Conservation (phyloP, 1,140 invertebrate genomes). For the Drosophila kohkoa region DNA sequence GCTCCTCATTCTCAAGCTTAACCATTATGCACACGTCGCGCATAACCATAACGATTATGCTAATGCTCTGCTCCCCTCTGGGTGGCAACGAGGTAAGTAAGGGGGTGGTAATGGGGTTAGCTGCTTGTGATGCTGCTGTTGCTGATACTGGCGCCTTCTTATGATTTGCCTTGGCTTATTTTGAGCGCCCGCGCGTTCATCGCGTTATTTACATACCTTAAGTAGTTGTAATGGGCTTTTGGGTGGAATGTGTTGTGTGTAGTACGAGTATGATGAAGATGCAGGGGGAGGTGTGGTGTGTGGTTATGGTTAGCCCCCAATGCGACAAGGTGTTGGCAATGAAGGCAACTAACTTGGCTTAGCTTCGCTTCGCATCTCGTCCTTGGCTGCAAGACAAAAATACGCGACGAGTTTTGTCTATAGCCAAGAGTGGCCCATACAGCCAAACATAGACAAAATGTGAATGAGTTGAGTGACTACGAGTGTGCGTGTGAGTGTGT, state of each 20-base stretch:
- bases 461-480: slow-evolving; percentile 47
- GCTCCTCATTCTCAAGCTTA: slow-evolving; percentile 15
- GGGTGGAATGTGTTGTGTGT: not conserved
- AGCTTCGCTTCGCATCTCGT: slow-evolving; percentile 19
- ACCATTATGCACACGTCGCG: slow-evolving; percentile 79
- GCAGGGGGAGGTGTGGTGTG: not conserved
- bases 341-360: slow-evolving; percentile 47
- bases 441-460: slow-evolving; percentile 34
- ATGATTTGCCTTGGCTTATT: slow-evolving; percentile 80
- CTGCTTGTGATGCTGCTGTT: slow-evolving; percentile 8
- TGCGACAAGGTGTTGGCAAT: slow-evolving; percentile 76
- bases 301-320: slow-evolving; percentile 13
- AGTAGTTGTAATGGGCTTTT: slow-evolving; percentile 78
- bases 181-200: slow-evolving; percentile 50
- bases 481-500: not conserved
- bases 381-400: slow-evolving; percentile 59
- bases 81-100: slow-evolving; percentile 6
- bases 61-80: slow-evolving; percentile 55
- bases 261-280: not conserved
- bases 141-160: slow-evolving; percentile 34
- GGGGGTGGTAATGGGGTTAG: slow-evolving; percentile 39
- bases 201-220: slow-evolving; percentile 78
- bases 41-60: slow-evolving; percentile 83
- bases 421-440: slow-evolving; percentile 57
- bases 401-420: slow-evolving; percentile 45